Evolutionary conservation across 2,797 vertebrate genomes (phyloP).

Genomic region (Euphonia xanthogaster): DNA sequence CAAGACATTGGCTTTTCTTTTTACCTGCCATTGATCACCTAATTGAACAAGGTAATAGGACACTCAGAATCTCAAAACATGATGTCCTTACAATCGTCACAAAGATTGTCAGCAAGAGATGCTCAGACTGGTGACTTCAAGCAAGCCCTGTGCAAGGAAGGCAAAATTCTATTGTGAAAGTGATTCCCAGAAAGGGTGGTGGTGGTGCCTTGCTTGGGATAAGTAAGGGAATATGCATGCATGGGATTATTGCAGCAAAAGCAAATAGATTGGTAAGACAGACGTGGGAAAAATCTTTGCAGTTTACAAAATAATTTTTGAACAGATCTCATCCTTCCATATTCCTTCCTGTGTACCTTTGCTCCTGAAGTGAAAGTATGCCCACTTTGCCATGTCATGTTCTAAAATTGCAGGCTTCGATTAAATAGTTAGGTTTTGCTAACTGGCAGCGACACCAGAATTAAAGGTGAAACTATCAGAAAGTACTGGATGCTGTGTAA

Average conservation of each 20-base stretch:
- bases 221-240: background rate
- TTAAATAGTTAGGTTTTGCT: background rate
- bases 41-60: background rate
- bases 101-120: background rate
- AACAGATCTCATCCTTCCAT: background rate
- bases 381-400: background rate
- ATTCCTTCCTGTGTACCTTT: background rate
- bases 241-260: background rate
- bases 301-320: background rate
- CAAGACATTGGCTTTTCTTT: background rate
- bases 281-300: background rate
- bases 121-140: background rate
- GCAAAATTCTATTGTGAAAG: background rate
- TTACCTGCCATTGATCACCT: background rate
- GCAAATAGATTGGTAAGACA: background rate
- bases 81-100: background rate
- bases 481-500: background rate
- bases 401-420: background rate
- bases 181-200: background rate
- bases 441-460: background rate
- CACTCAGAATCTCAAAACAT: background rate
- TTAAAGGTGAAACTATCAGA: background rate
- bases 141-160: background rate
- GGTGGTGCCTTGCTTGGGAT: background rate
- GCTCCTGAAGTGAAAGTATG: background rate